Conservation (phyloP, 2,113 vertebrate genomes). For the Picathartes gymnocephalus region DNA sequence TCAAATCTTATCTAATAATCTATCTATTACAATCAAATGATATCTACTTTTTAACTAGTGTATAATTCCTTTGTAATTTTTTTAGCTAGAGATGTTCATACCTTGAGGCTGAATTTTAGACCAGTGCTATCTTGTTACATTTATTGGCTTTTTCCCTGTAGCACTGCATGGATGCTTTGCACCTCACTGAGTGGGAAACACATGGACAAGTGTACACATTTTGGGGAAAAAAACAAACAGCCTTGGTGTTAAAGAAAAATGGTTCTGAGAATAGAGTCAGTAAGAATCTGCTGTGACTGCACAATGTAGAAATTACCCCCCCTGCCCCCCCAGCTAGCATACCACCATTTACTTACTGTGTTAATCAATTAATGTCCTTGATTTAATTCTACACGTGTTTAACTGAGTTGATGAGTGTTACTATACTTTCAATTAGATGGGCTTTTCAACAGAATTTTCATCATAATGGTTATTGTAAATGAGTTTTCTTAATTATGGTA, state of each 20-base stretch:
- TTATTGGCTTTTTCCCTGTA: neutral
- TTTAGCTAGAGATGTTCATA: neutral
- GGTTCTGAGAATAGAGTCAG: neutral
- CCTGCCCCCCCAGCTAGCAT: neutral
- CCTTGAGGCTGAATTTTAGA: neutral
- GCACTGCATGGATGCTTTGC: neutral
- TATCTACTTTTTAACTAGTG: neutral
- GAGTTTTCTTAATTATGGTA: neutral
- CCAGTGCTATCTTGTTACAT: neutral
- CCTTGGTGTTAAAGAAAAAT: neutral
- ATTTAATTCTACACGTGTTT: conserved; percentile 1
- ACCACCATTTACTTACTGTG: neutral
- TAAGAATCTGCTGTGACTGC: neutral
- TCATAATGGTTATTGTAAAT: neutral
- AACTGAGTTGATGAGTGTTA: neutral
- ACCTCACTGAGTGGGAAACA: neutral
- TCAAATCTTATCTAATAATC: neutral
- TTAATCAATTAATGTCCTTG: conserved; percentile 15
- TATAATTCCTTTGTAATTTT: neutral
- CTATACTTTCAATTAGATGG: neutral
- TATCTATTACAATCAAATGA: neutral
- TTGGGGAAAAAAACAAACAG: neutral
- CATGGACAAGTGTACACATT: neutral
- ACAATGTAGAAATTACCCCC: neutral
- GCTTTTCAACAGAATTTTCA: neutral